Conservation (phyloP, 2,113 vertebrate genomes). For the Nyctibius bracteatus region DNA sequence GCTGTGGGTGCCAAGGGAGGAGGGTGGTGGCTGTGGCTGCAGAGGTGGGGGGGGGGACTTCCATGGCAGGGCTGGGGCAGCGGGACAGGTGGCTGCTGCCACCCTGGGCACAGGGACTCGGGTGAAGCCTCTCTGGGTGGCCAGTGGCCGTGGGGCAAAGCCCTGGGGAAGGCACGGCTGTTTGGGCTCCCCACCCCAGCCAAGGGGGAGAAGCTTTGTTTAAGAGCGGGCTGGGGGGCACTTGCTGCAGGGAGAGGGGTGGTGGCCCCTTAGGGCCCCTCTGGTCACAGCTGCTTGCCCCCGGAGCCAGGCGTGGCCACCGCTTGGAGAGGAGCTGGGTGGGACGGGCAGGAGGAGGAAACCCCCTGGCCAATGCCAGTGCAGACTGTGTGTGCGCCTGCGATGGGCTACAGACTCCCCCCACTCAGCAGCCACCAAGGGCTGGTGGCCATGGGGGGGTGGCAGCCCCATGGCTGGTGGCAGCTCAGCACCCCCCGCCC, state of each 20-base stretch:
- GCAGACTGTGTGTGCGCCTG: no score
- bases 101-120: fast-evolving
- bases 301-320: background rate
- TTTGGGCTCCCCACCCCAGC: no score
- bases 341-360: no score
- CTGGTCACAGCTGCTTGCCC: background rate
- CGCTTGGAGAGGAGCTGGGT: background rate
- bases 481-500: background rate
- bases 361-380: background rate
- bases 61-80: background rate
- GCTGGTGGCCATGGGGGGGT: background rate
- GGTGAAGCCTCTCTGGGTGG: background rate
- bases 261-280: background rate
- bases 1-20: background rate
- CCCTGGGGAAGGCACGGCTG: fast-evolving
- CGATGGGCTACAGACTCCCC: no score
- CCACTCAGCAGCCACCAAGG: background rate
- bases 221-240: no score
- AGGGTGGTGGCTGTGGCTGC: no score
- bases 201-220: no score
- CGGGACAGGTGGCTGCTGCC: background rate
- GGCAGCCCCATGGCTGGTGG: no score
- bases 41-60: no score
- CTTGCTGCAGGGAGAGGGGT: no score
- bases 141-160: no score